phyloP scores from a whole-genome alignment of 2,888 invertebrate genomes.

The Hoplodrina ambigua region DNA sequence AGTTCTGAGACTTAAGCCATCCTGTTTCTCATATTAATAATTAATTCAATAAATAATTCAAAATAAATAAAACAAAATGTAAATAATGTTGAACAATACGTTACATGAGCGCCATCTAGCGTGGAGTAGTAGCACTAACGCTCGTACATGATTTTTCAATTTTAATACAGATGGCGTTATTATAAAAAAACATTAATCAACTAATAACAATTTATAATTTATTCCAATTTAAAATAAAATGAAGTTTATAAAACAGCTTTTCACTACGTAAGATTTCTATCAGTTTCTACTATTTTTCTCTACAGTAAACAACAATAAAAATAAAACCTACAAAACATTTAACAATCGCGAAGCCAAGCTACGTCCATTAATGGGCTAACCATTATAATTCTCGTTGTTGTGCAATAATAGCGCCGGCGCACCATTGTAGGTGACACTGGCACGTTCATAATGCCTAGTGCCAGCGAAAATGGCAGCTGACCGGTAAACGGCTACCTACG shows the following conservation, averaged over 20 bases:
- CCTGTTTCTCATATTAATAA: no score
- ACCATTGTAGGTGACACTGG: constrained; percentile 53
- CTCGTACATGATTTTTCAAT: background rate
- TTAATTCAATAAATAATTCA: no score
- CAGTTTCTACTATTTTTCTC: background rate
- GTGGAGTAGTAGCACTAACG: constrained; percentile 33
- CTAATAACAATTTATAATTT: no score
- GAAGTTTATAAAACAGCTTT: background rate
- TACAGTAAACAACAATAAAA: background rate
- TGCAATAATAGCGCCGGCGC: constrained; percentile 51
- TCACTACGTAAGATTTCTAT: background rate
- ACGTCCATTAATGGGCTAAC: constrained; percentile 53
- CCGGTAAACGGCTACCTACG: constrained; percentile 36
- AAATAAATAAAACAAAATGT: background rate
- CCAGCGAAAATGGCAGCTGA: constrained; percentile 42
- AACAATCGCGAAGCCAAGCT: constrained; percentile 17
- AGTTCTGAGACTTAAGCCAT: no score
- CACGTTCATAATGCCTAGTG: constrained; percentile 23
- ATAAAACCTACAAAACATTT: background rate
- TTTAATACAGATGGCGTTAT: constrained; percentile 35
- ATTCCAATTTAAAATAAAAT: background rate
- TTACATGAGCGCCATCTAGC: constrained; percentile 31
- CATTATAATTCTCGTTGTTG: constrained; percentile 57
- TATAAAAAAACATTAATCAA: background rate
- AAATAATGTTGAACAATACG: no score